These are phyloP conservation scores for Calliopsis andreniformis DNA, from an alignment of 1,140 invertebrate species.

Conservation along the genomic window DNA sequence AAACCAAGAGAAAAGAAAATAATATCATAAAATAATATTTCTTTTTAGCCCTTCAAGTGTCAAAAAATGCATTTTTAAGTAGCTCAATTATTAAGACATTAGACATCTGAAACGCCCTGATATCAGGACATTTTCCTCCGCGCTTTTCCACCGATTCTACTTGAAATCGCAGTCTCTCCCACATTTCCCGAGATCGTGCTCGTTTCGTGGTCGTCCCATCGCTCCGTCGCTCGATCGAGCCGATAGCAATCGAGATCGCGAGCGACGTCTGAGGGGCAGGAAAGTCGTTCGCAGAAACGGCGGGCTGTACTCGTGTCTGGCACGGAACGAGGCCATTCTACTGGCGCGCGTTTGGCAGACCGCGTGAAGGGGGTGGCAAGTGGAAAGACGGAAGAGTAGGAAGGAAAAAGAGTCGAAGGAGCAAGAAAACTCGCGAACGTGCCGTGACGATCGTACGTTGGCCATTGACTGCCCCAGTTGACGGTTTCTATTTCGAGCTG, in stretches of 20 bases:
- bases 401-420: conserved; percentile 6
- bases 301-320: conserved; percentile 14
- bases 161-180: no score
- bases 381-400: conserved; percentile 31
- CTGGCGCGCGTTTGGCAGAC: conserved; percentile 21
- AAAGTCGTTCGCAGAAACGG: conserved; percentile 28
- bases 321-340: conserved; percentile 11
- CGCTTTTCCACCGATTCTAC: no score
- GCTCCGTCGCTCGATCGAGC: background rate
- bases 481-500: conserved; percentile 67
- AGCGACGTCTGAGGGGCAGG: background rate
- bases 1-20: no score
- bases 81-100: no score
- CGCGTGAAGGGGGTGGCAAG: background rate
- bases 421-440: conserved; percentile 41
- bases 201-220: background rate
- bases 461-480: conserved; percentile 66
- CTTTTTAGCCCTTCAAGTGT: no score
- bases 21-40: no score
- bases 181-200: background rate
- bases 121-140: no score
- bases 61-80: no score
- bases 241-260: conserved; percentile 7
- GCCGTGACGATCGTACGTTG: conserved; percentile 58
- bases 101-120: no score